Evolutionary conservation across 2,797 vertebrate genomes (phyloP), one percentile per base, ranked within the genome.

Genomic region (Prionace glauca): DNA sequence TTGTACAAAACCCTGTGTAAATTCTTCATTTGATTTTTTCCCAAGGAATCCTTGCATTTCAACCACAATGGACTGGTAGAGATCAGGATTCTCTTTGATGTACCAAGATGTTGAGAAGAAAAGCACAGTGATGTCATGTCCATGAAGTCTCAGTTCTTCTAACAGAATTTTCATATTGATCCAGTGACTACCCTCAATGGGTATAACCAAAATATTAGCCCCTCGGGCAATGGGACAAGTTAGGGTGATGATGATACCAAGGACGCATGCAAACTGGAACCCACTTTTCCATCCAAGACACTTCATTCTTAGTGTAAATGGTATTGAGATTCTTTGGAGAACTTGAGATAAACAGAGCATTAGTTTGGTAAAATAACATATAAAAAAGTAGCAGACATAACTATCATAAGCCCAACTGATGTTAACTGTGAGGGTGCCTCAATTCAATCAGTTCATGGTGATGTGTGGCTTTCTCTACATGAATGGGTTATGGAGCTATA

Each of bases 141-240:
- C 97, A 11, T 96, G 96, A 95, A 96, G 0, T 0, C 97, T 97
- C 95, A 98, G 97, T 18, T 91, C 96, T 93, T 97, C 95, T 74
- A 98, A 96, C 71, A 98, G 87, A 32, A 98, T 95, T 95, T 98
- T 97, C 98, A 98, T 98, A 96, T 98, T 98, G 94, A 98, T 93
- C 98, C 98, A 98, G 96, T 98, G 98, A 96, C 98, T 98, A 32
- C 98, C 98, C 0, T 98, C 98, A 45, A 98, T 79, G 0, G 98
- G 97, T 95, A 98, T 98, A 62, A 98, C 97, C 95, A 95, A 10
- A 24, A 88, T 88, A 12, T 32, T 62, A 87, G 45, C 84, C 1
- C 20, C 84, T 22, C 3, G 84, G 4, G 22, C 24, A 87, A 87
- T 87, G 45, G 84, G 45, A 50, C 41, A 26, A 87, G 84, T 26